Conservation (phyloP, 2,797 vertebrate species). For the Helostoma temminkii region DNA sequence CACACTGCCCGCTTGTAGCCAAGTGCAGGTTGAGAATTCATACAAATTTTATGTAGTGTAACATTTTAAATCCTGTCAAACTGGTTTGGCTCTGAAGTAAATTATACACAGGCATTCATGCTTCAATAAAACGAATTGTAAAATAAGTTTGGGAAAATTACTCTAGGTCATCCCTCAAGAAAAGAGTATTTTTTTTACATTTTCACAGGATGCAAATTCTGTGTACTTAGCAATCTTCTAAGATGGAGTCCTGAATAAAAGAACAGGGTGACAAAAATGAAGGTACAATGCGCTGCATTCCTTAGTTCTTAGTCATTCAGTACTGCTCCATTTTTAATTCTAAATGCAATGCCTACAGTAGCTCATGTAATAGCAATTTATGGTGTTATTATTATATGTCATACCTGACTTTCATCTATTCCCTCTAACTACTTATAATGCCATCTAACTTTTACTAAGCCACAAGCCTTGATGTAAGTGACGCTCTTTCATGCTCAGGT, state of each 20-base stretch:
- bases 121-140: constrained; percentile 1
- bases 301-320: constrained; percentile 4
- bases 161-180: too few relatives aligned
- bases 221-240: background rate
- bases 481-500: constrained; percentile 47
- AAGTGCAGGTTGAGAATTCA: constrained; percentile 5
- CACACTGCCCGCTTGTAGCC: background rate
- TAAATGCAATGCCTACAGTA: background rate
- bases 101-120: constrained; percentile 2
- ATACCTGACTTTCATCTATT: constrained; percentile 9
- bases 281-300: background rate
- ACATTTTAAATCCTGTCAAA: constrained; percentile 3
- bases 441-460: constrained; percentile 8
- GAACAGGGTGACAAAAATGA: background rate
- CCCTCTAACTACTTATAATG: constrained; percentile 3
- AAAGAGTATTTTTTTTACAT: background rate
- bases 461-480: constrained; percentile 31
- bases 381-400: background rate
- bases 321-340: background rate
- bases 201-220: background rate
- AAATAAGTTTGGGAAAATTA: background rate
- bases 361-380: background rate
- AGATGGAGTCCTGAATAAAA: constrained; percentile 12
- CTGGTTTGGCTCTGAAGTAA: background rate
- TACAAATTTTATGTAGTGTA: constrained; percentile 6